A percentile compares a stretch with the other conserved stretches of the same genome.
Evolutionary conservation across 2,888 invertebrate species (phyloP).

Genomic region (Drosophila borealis): DNA sequence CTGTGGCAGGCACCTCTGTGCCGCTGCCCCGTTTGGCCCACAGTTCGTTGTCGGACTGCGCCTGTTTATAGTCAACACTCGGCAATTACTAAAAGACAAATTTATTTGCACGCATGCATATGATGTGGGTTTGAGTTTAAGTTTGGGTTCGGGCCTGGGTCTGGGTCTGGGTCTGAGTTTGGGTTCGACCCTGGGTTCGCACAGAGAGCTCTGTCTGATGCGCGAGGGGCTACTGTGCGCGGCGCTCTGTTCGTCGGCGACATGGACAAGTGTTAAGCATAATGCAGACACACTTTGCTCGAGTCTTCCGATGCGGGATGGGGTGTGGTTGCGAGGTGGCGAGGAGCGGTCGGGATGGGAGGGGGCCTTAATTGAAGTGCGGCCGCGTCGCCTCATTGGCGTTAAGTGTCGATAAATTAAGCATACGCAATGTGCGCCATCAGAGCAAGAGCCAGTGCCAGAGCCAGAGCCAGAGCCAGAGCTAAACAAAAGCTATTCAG

Average conservation of each 20-base stretch:
- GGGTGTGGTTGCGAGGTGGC: neutral
- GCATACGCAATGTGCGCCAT: conserved; percentile 67
- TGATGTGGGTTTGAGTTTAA: conserved; percentile 53
- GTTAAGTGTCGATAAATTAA: conserved; percentile 83
- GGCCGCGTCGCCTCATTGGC: conserved; percentile 76
- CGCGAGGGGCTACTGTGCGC: conserved; percentile 41
- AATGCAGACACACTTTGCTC: conserved; percentile 69
- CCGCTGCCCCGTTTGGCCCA: neutral
- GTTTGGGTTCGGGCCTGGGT: neutral
- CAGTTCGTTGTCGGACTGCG: conserved; percentile 49
- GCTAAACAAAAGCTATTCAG: conserved; percentile 2
- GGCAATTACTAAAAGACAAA: conserved; percentile 84
- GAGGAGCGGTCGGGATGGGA: neutral
- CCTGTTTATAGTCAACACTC: conserved; percentile 69
- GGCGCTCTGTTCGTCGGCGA: conserved; percentile 62
- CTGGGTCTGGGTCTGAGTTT: neutral
- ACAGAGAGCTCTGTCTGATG: neutral
- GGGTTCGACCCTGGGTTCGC: neutral
- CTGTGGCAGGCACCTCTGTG: neutral
- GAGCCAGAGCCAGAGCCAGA: neutral
- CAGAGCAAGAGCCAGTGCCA: conserved; percentile 3
- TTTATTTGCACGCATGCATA: conserved; percentile 83
- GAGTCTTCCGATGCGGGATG: neutral
- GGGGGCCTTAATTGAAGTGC: conserved; percentile 73
- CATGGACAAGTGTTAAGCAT: conserved; percentile 81